Evolutionary conservation across 2,888 invertebrate genomes (phyloP).

Genomic region (Ischnura elegans): DNA sequence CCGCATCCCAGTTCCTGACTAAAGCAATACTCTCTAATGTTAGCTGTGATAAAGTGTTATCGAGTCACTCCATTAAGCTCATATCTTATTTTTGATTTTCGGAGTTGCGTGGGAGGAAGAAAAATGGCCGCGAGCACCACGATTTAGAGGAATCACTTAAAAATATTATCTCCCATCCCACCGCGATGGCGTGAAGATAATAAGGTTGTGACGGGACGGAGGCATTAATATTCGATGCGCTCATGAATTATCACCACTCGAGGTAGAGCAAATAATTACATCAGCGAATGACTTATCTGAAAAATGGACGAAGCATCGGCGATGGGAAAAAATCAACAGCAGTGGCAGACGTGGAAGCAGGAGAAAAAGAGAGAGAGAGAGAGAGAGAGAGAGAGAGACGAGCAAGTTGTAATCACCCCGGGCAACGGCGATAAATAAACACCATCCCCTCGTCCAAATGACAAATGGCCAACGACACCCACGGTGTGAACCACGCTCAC

Average conservation of each 20-base stretch:
- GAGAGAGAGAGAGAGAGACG: too few species aligned
- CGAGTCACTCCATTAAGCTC: too few species aligned
- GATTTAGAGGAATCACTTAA: too few species aligned
- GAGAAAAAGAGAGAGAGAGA: too few species aligned
- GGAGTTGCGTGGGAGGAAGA: too few species aligned
- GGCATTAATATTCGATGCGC: background rate
- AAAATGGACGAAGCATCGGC: background rate
- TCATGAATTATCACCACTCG: background rate
- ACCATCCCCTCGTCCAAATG: background rate
- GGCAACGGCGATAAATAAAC: background rate
- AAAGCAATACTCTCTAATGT: too few species aligned
- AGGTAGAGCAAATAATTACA: background rate
- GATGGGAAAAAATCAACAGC: background rate
- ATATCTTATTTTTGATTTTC: too few species aligned
- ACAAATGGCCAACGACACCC: background rate
- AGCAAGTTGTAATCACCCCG: background rate
- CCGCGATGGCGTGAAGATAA: background rate
- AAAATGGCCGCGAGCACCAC: too few species aligned
- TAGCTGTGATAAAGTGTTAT: too few species aligned
- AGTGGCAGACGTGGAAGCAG: background rate
- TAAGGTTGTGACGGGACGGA: background rate
- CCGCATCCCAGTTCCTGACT: too few species aligned
- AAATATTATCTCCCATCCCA: background rate
- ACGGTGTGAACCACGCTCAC: too few species aligned
- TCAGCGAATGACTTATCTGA: background rate